phyloP scores from a whole-genome alignment of 2,797 vertebrate species.

The Xiphophorus birchmanni region DNA sequence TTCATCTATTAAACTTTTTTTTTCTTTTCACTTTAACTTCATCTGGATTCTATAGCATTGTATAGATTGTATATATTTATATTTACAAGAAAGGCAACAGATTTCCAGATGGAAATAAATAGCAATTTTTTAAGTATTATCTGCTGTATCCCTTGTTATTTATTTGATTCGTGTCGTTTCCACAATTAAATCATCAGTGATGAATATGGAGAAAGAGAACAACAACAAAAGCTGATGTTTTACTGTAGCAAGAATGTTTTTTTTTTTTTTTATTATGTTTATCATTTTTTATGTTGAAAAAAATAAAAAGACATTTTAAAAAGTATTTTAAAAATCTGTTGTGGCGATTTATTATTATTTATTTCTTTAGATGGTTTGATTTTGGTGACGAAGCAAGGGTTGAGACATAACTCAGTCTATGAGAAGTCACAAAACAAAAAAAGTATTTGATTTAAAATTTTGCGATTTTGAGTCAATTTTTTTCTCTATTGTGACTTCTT shows the following conservation, averaged over 20 bases:
- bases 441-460: neutral
- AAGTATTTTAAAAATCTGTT: neutral
- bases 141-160: constrained; percentile 43
- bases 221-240: neutral
- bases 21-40: neutral
- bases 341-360: too few relatives aligned
- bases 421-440: neutral
- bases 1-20: neutral
- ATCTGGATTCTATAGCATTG: constrained; percentile 3
- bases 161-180: constrained; percentile 46
- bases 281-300: neutral
- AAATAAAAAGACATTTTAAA: neutral
- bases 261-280: neutral
- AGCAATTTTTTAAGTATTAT: constrained; percentile 3
- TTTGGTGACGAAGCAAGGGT: neutral
- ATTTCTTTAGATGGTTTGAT: neutral
- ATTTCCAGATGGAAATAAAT: neutral
- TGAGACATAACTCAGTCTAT: too few relatives aligned
- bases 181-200: neutral
- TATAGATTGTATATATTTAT: constrained; percentile 3
- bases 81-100: constrained; percentile 1
- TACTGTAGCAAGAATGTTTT: neutral
- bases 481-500: too few relatives aligned
- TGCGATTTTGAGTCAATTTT: neutral
- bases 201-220: neutral